phyloP scores from a whole-genome alignment of 2,113 vertebrate genomes.

The Cygnus atratus region DNA sequence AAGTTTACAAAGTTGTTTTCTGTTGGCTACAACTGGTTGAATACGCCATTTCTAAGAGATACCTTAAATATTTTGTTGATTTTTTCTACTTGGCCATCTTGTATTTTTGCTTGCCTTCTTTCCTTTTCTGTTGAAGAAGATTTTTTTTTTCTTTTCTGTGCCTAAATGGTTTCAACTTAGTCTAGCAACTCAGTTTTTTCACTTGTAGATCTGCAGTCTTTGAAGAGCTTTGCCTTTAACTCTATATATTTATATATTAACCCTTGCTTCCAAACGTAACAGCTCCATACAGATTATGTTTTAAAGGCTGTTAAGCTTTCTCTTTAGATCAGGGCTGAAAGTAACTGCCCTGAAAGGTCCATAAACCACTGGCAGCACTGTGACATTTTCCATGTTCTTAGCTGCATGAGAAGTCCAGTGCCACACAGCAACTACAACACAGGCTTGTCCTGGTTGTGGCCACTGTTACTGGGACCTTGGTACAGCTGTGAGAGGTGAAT shows the following conservation, averaged over 20 bases:
- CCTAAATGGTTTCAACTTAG: not conserved
- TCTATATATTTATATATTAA: not conserved
- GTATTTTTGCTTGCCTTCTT: not conserved
- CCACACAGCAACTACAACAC: accelerated
- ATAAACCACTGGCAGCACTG: not conserved
- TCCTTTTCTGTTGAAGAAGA: not conserved
- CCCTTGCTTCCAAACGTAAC: not conserved
- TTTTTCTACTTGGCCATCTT: not conserved
- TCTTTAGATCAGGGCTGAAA: not conserved
- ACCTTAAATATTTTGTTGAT: not conserved
- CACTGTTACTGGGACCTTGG: not conserved
- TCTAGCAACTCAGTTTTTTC: not conserved
- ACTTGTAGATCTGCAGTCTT: not conserved
- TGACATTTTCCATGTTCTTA: not conserved
- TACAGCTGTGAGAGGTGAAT: not conserved
- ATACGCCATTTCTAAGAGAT: not conserved
- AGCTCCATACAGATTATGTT: not conserved
- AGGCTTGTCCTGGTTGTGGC: not conserved
- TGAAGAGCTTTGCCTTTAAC: not conserved
- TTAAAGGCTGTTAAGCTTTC: not conserved
- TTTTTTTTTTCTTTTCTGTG: not conserved
- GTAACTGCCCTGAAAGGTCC: not conserved
- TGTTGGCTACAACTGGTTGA: not conserved
- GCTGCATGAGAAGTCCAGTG: not conserved
- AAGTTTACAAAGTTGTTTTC: not conserved